Conservation (phyloP, 2,888 invertebrate genomes). For the Metallyticus violacea region DNA sequence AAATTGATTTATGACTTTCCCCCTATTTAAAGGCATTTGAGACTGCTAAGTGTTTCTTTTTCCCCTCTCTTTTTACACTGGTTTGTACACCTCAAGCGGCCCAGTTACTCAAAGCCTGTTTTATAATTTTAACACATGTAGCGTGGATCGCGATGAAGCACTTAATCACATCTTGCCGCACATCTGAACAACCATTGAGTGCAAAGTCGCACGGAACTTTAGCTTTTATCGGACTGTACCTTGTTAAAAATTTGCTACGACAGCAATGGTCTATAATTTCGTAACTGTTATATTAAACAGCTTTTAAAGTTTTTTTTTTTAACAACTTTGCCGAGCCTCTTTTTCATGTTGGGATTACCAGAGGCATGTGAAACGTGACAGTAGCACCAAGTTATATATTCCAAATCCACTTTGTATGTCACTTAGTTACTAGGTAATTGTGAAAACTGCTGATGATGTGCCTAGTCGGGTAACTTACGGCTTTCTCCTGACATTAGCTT, state of each 20-base stretch:
- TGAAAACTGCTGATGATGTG: neutral
- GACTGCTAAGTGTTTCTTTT: too few relatives aligned
- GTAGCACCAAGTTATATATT: neutral
- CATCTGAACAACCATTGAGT: too few relatives aligned
- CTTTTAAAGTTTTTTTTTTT: neutral
- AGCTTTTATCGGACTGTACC: neutral
- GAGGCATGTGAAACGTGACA: neutral
- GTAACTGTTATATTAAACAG: neutral
- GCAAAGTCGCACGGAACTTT: neutral
- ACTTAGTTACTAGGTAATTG: neutral
- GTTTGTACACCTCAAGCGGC: neutral
- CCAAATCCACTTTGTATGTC: neutral
- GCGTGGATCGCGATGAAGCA: neutral
- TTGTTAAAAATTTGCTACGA: neutral
- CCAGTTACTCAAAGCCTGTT: neutral
- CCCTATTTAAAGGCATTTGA: neutral
- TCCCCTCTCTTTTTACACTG: too few relatives aligned
- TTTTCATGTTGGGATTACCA: neutral
- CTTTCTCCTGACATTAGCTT: too few relatives aligned
- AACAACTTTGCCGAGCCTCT: neutral
- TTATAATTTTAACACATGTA: neutral
- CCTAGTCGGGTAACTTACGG: too few relatives aligned
- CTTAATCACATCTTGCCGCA: neutral
- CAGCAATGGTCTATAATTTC: neutral
- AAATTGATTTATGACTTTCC: neutral